Evolutionary conservation across 2,113 vertebrate species (phyloP).

Genomic region (Calidris pugnax): DNA sequence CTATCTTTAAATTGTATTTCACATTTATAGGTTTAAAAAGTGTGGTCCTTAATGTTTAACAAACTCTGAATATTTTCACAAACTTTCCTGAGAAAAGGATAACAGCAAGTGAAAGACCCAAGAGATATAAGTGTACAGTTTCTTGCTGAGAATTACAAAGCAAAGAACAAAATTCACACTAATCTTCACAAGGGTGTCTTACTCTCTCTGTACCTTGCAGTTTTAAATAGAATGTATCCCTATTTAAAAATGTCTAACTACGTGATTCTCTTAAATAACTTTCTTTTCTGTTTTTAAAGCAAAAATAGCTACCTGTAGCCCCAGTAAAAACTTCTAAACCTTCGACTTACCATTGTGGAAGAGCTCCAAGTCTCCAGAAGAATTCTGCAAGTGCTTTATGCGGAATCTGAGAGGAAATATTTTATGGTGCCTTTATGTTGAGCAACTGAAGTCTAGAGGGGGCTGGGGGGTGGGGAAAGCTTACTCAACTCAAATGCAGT

Average conservation of each 20-base stretch:
- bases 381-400: background rate
- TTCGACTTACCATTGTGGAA: slow-evolving; percentile 31
- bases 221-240: background rate
- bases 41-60: background rate
- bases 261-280: background rate
- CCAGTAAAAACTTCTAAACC: background rate
- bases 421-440: background rate
- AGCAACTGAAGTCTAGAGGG: background rate
- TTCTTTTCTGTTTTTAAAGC: background rate
- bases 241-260: background rate
- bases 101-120: background rate
- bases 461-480: too few species aligned
- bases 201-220: background rate
- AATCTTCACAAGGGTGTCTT: background rate
- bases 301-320: background rate
- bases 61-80: background rate
- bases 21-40: background rate
- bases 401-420: background rate
- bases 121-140: background rate
- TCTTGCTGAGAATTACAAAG: background rate
- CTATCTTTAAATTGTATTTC: background rate
- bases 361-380: background rate
- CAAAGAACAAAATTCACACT: background rate
- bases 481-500: background rate
- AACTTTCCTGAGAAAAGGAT: background rate